These are phyloP conservation scores for Muscidifurax raptorellus DNA, from an alignment of 1,140 invertebrate species.

Conservation along the genomic window DNA sequence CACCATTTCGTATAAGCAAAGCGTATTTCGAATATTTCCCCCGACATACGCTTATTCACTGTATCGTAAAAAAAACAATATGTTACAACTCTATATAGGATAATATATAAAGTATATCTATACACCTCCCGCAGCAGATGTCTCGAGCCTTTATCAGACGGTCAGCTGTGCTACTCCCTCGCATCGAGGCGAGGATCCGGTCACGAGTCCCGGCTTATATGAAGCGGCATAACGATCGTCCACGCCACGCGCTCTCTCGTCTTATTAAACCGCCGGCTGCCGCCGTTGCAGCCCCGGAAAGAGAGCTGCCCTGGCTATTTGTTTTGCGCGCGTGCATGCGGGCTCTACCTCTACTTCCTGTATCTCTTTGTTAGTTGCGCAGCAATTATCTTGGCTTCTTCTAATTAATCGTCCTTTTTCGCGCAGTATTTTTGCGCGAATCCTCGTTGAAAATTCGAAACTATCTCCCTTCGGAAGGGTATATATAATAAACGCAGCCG, in stretches of 20 bases:
- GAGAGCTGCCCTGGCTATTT: not conserved
- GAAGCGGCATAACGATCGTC: slow-evolving; percentile 18
- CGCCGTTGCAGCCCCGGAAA: not conserved
- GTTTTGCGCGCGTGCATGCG: not conserved
- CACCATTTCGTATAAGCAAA: slow-evolving; percentile 2
- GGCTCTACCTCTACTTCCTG: not conserved
- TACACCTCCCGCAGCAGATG: not conserved
- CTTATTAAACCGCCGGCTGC: slow-evolving; percentile 37
- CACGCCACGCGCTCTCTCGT: not conserved
- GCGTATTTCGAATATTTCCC: not conserved
- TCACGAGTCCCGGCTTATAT: slow-evolving; percentile 36
- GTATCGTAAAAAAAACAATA: too few relatives aligned
- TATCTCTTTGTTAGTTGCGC: slow-evolving; percentile 14
- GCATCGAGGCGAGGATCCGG: slow-evolving; percentile 26
- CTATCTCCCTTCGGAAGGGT: too few relatives aligned
- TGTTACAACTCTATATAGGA: too few relatives aligned
- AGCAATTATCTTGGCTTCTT: slow-evolving; percentile 17
- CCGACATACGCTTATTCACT: too few relatives aligned
- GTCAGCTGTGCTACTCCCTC: not conserved
- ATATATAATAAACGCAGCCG: too few relatives aligned
- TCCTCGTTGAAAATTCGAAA: too few relatives aligned
- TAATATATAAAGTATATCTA: too few relatives aligned
- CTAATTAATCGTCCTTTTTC: not conserved
- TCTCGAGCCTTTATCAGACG: slow-evolving; percentile 33
- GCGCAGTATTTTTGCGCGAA: too few relatives aligned